Percentiles rank a stretch among this genome's conserved stretches.
Conservation (phyloP, 2,797 vertebrate genomes). For the Adelosebastes latens region DNA sequence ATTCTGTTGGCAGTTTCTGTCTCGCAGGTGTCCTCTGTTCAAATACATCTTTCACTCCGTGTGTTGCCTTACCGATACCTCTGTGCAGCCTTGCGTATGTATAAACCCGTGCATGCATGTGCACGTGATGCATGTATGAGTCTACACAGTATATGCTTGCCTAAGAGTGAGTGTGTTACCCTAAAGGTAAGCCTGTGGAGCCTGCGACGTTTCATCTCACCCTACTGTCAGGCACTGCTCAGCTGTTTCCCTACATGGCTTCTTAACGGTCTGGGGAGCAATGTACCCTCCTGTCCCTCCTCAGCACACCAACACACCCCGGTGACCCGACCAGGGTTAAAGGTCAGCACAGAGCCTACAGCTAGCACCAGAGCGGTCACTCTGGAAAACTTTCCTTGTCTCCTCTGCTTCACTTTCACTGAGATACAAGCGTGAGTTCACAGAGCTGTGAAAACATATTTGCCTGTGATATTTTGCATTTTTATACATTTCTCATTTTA, state of each 20-base stretch:
- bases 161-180: slow-evolving; percentile 37
- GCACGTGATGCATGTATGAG: slow-evolving; percentile 52
- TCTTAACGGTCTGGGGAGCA: slow-evolving; percentile 74
- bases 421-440: slow-evolving; percentile 1
- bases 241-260: slow-evolving; percentile 54
- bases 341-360: slow-evolving; percentile 53
- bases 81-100: slow-evolving; percentile 18
- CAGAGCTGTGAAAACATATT: background rate
- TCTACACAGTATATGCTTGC: slow-evolving; percentile 18
- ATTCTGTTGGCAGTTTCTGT: slow-evolving; percentile 58
- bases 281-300: slow-evolving; percentile 68
- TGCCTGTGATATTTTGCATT: background rate
- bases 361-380: slow-evolving; percentile 37
- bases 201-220: slow-evolving; percentile 43
- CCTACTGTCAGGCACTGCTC: slow-evolving; percentile 54
- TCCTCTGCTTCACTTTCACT: slow-evolving; percentile 23
- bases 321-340: slow-evolving; percentile 46
- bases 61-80: slow-evolving; percentile 37
- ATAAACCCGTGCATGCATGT: slow-evolving; percentile 32
- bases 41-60: slow-evolving; percentile 38
- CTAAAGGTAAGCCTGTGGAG: slow-evolving; percentile 49
- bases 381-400: slow-evolving; percentile 40
- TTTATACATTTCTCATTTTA: background rate
- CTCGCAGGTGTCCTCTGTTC: slow-evolving; percentile 64
- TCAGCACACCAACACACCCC: slow-evolving; percentile 46